Evolutionary conservation across 2,113 vertebrate species (phyloP).

Genomic region (Rhea pennata): DNA sequence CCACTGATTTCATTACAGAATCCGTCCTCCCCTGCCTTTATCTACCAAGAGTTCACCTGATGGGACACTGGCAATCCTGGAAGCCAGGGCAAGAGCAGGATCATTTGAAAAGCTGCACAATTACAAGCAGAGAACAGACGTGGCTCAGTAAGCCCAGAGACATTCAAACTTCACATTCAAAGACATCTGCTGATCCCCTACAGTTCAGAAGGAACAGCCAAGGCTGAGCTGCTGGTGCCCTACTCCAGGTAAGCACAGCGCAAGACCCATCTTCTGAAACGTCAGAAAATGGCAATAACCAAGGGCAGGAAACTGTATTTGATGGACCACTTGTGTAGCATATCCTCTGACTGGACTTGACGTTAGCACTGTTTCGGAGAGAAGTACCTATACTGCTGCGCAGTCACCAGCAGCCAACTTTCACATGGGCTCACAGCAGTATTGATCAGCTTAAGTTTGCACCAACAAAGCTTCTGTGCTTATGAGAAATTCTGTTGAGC

Average conservation of each 20-base stretch:
- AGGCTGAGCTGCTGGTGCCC: not conserved
- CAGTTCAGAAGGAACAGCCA: not conserved
- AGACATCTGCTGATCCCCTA: not conserved
- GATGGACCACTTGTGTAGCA: not conserved
- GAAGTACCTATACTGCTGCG: fast-evolving
- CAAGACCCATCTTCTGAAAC: not conserved
- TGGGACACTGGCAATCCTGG: not conserved
- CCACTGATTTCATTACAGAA: not conserved
- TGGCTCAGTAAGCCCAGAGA: not conserved
- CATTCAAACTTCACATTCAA: fast-evolving
- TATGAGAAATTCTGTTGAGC: not conserved
- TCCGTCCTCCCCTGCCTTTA: not conserved
- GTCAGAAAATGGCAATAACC: not conserved
- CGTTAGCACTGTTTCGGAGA: not conserved
- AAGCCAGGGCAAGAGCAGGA: not conserved
- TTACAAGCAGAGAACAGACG: not conserved
- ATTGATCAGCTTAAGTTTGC: not conserved
- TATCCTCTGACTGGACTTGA: not conserved
- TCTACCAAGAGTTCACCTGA: not conserved
- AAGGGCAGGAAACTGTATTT: not conserved
- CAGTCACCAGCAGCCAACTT: not conserved
- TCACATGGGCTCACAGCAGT: not conserved
- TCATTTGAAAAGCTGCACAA: not conserved
- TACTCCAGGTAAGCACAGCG: not conserved
- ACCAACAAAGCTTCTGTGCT: not conserved